A percentile compares a stretch with the other conserved stretches of the same genome.
These are phyloP conservation scores for Australoheros scitulus DNA, from an alignment of 2,113 vertebrate genomes.

Conservation along the genomic window DNA sequence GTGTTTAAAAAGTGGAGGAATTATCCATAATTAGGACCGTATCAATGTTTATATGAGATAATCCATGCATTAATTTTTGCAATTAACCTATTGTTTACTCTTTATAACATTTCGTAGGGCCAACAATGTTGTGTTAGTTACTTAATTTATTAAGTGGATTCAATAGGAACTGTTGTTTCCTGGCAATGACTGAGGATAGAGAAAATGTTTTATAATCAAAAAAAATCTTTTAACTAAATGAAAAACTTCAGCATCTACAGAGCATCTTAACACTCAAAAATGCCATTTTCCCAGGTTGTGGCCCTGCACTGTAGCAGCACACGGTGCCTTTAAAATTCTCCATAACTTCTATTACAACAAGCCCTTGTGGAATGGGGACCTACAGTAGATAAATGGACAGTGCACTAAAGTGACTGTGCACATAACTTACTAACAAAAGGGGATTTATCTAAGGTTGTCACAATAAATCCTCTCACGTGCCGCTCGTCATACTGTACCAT, in stretches of 20 bases:
- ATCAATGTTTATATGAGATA: not conserved
- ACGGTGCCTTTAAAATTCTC: not conserved
- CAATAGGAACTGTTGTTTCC: not conserved
- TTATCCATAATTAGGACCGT: not conserved
- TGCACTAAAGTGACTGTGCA: not conserved
- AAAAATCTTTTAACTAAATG: not conserved
- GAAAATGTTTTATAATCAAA: too few relatives aligned
- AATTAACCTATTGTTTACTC: not conserved
- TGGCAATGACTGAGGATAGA: too few relatives aligned
- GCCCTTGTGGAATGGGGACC: not conserved
- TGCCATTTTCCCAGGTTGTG: not conserved
- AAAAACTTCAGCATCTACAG: not conserved
- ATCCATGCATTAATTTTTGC: not conserved
- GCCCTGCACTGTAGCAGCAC: not conserved
- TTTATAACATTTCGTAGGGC: not conserved
- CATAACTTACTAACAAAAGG: not conserved
- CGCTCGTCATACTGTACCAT: slow-evolving; percentile 63
- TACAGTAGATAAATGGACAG: not conserved
- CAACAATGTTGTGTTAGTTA: not conserved
- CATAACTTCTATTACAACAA: not conserved
- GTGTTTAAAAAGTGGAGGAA: not conserved
- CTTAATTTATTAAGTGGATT: not conserved
- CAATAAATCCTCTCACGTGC: not conserved
- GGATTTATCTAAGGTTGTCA: not conserved
- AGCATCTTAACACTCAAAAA: not conserved